Percentiles rank a stretch among this genome's conserved stretches.
phyloP scores from a whole-genome alignment of 2,888 invertebrate genomes.

The Calameuta idolon region DNA sequence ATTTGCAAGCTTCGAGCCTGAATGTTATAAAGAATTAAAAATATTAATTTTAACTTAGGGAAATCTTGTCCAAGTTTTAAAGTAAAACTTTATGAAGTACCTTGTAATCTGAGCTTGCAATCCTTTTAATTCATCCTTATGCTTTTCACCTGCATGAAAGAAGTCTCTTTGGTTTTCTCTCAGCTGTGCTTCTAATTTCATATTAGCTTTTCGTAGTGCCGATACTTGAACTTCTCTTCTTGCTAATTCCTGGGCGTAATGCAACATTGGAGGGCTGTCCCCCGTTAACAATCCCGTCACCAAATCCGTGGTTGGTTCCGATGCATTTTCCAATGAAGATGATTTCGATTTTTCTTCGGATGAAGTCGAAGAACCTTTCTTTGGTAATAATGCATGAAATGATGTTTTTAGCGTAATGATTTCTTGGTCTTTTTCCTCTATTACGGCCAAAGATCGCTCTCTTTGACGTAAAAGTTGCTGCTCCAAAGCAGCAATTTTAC shows the following conservation, averaged over 20 bases:
- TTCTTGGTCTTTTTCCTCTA: slow-evolving; percentile 85
- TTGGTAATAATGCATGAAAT: slow-evolving; percentile 69
- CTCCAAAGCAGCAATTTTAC: slow-evolving; percentile 73
- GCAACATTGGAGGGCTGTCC: slow-evolving; percentile 82
- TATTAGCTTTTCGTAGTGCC: slow-evolving; percentile 79
- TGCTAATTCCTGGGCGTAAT: slow-evolving; percentile 86
- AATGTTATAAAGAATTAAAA: slow-evolving; percentile 28
- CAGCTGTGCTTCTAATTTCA: slow-evolving; percentile 66
- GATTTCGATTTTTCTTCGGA: slow-evolving; percentile 38
- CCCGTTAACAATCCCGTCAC: slow-evolving; percentile 63
- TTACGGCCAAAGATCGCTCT: slow-evolving; percentile 79
- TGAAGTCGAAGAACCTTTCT: slow-evolving; percentile 61
- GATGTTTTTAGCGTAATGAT: slow-evolving; percentile 73
- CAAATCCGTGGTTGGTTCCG: slow-evolving; percentile 51
- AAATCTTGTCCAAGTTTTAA: slow-evolving; percentile 5
- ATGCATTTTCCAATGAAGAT: slow-evolving; percentile 52
- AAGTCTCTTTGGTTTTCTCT: slow-evolving; percentile 62
- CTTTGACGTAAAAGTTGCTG: slow-evolving; percentile 83
- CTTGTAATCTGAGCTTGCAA: slow-evolving; percentile 61
- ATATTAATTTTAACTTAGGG: slow-evolving; percentile 11
- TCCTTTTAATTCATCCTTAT: slow-evolving; percentile 53
- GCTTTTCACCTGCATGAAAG: slow-evolving; percentile 54
- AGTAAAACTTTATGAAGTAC: slow-evolving; percentile 36
- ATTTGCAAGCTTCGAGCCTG: slow-evolving; percentile 79
- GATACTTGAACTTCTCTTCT: slow-evolving; percentile 84